Base-by-base conservation (phyloP, 2,113 vertebrate genomes). In the Setophaga coronata region DNA sequence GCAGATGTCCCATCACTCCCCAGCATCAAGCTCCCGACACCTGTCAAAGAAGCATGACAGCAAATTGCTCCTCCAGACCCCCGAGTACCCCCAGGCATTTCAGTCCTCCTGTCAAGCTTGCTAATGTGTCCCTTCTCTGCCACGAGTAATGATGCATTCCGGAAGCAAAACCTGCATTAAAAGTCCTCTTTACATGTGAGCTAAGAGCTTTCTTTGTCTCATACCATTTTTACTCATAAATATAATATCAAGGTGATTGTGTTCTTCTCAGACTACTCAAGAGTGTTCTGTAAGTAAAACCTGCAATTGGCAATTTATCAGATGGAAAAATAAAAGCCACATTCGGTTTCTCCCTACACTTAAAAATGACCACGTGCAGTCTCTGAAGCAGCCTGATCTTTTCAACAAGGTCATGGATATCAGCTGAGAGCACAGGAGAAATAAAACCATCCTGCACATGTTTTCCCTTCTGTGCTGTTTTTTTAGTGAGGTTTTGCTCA, bases 401-500 rank as follows among this genome's bases (percentile, higher is more conserved):
- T 82, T 87, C 34, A 94, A 91, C 90, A 96, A 95, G 88, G 94
- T 96, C 95, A 88, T 11, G n/a, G 90, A 42, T 77, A 96, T 91
- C 77, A 94, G 80, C 62, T 28, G 6, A 58, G n/a, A 6, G 21
- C 31, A 40, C 0, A 1, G 13, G 12, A 67, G 36, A 80, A 80
- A 62, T 31, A 96, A 95, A 76, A 93, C n/a, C 48, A 74, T 82
- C 66, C 89, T 84, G 85, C 51, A 87, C 47, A n/a, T 97, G 92
- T 97, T 98, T 98, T 97, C 95, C 80, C 87, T 95, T 91, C 94
- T 34, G 72, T 4, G 19, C 38, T 92, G 56, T 58, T 51, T 94
- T 94, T 93, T 95, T 47, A 88, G 85, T 31, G 28, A 97, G 97
- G 96, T 97, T 98, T 97, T 97, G 86, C 93, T 98, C 95, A 92